phyloP scores from a whole-genome alignment of 2,113 vertebrate species.

The Promerops cafer region DNA sequence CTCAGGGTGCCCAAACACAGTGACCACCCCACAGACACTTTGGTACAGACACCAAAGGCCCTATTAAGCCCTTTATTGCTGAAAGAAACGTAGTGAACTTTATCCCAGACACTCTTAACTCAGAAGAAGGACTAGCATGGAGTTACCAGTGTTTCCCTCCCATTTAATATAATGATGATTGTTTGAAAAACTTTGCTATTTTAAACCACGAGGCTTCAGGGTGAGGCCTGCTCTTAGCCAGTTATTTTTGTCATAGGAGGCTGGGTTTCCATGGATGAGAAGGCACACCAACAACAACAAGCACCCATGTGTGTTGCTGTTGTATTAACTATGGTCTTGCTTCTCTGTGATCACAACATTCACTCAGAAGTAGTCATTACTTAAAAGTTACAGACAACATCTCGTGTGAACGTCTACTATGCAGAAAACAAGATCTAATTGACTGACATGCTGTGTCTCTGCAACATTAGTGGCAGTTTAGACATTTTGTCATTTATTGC shows the following conservation, averaged over 20 bases:
- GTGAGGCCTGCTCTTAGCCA: neutral
- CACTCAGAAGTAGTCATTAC: neutral
- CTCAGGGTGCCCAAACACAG: neutral
- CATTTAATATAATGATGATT: neutral
- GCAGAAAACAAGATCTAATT: neutral
- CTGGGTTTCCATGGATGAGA: conserved; percentile 44
- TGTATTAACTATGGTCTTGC: neutral
- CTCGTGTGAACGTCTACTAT: neutral
- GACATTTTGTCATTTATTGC: neutral
- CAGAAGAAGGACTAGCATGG: neutral
- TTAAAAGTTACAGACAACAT: neutral
- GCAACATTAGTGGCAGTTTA: neutral
- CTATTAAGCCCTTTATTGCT: neutral
- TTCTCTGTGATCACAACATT: neutral
- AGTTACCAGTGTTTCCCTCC: neutral
- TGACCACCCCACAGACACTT: neutral
- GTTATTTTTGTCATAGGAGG: neutral
- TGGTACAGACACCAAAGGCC: neutral
- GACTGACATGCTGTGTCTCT: neutral
- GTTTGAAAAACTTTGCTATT: neutral
- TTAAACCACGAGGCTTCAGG: neutral
- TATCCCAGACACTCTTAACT: neutral
- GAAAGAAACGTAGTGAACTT: neutral
- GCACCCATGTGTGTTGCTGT: neutral
- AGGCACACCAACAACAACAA: conserved; percentile 40